Conservation (phyloP, 2,113 vertebrate species). For the Sander vitreus region DNA sequence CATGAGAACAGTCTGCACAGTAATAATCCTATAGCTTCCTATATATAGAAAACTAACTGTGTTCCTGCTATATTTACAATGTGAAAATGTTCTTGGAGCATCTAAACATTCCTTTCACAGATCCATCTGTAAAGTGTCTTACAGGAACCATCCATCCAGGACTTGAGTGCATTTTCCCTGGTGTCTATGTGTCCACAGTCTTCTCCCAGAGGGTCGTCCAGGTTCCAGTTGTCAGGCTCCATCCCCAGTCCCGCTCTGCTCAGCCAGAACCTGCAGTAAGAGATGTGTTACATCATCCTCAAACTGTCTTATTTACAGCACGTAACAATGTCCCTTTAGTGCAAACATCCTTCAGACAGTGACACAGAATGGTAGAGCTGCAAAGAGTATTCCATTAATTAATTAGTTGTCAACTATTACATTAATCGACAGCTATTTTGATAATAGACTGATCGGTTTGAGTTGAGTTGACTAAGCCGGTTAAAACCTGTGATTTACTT, state of each 20-base stretch:
- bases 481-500: no score
- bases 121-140: conserved; percentile 55
- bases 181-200: conserved; percentile 67
- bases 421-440: no score
- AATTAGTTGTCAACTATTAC: no score
- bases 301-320: no score
- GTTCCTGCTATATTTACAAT: background rate
- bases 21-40: background rate
- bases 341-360: no score
- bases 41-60: background rate
- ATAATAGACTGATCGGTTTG: no score
- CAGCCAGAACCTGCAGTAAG: conserved; percentile 57
- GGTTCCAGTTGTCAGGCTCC: conserved; percentile 66
- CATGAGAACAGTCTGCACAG: background rate
- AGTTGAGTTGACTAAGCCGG: no score
- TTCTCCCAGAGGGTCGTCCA: conserved; percentile 47
- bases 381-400: no score
- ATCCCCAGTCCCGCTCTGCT: conserved; percentile 19
- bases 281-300: no score
- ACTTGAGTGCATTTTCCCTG: background rate
- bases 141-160: conserved; percentile 71
- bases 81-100: background rate
- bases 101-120: conserved; percentile 58
- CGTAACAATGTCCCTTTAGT: no score
- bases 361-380: no score